Evolutionary conservation across 1,140 invertebrate genomes (phyloP).

Genomic region (Drosophila malerkotliana): DNA sequence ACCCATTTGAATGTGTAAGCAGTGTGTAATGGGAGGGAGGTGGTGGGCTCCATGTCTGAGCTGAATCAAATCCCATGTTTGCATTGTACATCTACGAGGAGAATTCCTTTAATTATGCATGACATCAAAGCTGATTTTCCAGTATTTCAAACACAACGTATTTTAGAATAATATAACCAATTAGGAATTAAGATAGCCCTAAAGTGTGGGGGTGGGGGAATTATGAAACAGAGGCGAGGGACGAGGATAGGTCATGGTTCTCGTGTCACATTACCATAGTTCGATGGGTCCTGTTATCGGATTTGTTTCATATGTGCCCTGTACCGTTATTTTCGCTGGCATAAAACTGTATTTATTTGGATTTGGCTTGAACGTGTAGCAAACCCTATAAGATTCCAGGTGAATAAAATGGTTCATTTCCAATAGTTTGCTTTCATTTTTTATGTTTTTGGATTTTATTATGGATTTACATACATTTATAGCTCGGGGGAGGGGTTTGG

Average conservation of each 20-base stretch:
- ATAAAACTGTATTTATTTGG: conserved; percentile 83
- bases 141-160: not conserved
- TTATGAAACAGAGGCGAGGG: conserved; percentile 3
- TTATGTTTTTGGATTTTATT: conserved; percentile 1
- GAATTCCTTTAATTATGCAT: conserved; percentile 19
- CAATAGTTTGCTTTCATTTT: conserved; percentile 2
- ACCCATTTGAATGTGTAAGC: conserved; percentile 4
- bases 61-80: conserved; percentile 27
- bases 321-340: conserved; percentile 82
- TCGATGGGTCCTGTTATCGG: conserved; percentile 83
- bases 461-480: not conserved
- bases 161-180: not conserved
- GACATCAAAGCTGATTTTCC: conserved; percentile 10
- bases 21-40: not conserved
- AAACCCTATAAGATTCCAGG: conserved; percentile 78
- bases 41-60: not conserved
- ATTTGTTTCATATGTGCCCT: conserved; percentile 82
- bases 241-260: conserved; percentile 20
- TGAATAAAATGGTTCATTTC: conserved; percentile 28
- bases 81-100: conserved; percentile 13
- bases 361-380: conserved; percentile 83
- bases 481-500: not conserved
- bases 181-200: not conserved
- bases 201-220: not conserved
- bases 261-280: conserved; percentile 77